Conservation (phyloP, 2,113 vertebrate genomes). For the Catharus minimus region DNA sequence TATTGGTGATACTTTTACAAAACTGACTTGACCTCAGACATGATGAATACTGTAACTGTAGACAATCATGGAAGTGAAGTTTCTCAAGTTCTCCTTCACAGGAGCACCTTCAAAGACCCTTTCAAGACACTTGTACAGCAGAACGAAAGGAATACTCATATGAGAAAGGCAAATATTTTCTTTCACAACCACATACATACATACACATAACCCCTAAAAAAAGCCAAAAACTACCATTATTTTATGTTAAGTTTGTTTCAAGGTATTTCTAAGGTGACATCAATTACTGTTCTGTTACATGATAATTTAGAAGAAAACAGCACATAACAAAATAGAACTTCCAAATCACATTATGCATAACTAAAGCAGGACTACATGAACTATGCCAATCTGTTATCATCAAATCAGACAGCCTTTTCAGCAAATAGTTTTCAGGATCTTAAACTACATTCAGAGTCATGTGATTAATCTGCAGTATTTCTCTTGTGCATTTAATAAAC, state of each 20-base stretch:
- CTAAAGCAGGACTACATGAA: neutral
- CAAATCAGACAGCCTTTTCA: neutral
- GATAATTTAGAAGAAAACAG: neutral
- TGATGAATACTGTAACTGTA: neutral
- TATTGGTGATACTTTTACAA: neutral
- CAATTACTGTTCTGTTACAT: neutral
- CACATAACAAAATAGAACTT: neutral
- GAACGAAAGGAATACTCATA: neutral
- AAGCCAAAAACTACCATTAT: rapidly evolving
- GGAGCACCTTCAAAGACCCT: neutral
- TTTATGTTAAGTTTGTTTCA: neutral
- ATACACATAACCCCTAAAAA: neutral
- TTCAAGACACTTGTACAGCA: neutral
- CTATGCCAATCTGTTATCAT: neutral
- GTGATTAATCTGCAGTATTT: neutral
- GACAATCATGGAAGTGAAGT: neutral
- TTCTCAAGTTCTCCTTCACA: neutral
- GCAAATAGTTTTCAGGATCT: neutral
- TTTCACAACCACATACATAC: neutral
- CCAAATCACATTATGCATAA: neutral
- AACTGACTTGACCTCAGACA: neutral
- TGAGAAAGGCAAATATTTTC: neutral
- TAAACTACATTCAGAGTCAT: neutral
- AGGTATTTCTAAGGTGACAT: neutral
- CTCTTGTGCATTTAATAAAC: neutral